Evolutionary conservation across 2,888 invertebrate species (phyloP).

Genomic region (Papilio protenor): DNA sequence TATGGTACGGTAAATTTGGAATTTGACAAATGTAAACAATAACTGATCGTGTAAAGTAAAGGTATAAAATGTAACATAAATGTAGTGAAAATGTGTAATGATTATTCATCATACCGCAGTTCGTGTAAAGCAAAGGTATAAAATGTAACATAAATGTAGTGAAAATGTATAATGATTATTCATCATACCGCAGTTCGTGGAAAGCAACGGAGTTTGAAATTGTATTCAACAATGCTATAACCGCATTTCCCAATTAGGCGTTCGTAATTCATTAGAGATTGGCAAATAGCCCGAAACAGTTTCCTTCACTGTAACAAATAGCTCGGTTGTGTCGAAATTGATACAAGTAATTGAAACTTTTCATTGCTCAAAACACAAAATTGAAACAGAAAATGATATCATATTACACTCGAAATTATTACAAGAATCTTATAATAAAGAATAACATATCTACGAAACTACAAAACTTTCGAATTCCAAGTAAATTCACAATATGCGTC

Average conservation of each 20-base stretch:
- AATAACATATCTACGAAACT: too few species aligned
- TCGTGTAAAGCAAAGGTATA: background rate
- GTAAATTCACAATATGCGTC: too few species aligned
- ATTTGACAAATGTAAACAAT: too few species aligned
- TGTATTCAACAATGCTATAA: constrained; percentile 41
- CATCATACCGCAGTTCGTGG: constrained; percentile 29
- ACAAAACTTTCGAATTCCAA: too few species aligned
- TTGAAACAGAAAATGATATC: background rate
- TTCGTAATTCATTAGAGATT: constrained; percentile 42
- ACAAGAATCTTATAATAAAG: too few species aligned
- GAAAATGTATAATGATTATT: constrained; percentile 29
- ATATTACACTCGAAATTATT: too few species aligned
- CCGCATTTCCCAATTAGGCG: constrained; percentile 42
- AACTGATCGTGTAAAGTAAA: background rate
- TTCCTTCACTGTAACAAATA: constrained; percentile 33
- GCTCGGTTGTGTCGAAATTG: background rate
- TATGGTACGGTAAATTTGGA: too few species aligned
- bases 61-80: background rate
- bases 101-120: constrained; percentile 34
- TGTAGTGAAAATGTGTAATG: constrained; percentile 7
- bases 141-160: background rate
- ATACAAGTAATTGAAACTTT: constrained; percentile 1
- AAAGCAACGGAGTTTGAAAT: constrained; percentile 33
- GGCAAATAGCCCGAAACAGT: constrained; percentile 35
- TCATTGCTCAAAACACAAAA: background rate